Evolutionary conservation across 2,797 vertebrate species (phyloP).

Genomic region (Paratrypauchen microcephalus): DNA sequence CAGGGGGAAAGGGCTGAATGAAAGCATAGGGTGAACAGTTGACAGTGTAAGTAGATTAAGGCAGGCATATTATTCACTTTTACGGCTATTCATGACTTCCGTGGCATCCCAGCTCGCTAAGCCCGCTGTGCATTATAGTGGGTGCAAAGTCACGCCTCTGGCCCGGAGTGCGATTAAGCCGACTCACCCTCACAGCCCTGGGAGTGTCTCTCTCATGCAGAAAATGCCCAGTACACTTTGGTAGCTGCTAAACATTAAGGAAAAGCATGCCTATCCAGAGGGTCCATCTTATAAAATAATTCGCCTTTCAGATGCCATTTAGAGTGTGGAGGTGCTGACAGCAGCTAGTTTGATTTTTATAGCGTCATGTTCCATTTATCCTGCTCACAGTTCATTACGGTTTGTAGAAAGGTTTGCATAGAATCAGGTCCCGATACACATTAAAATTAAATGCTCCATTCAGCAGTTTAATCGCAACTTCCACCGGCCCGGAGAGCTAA

Average conservation of each 20-base stretch:
- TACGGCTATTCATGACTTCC: conserved; percentile 49
- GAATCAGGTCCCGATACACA: conserved; percentile 18
- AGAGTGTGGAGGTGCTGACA: conserved; percentile 7
- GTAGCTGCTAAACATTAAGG: conserved; percentile 35
- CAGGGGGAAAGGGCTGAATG: conserved; percentile 8
- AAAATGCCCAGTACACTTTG: conserved; percentile 31
- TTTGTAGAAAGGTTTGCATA: conserved; percentile 31
- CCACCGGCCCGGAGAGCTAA: not conserved
- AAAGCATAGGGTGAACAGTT: conserved; percentile 1
- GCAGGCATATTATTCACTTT: conserved; percentile 47
- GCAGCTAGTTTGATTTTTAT: conserved; percentile 19
- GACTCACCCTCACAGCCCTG: conserved; percentile 54
- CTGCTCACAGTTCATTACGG: conserved; percentile 27
- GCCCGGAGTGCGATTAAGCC: conserved; percentile 60
- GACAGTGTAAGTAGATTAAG: conserved; percentile 40
- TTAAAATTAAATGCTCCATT: conserved; percentile 44
- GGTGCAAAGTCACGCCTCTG: conserved; percentile 44
- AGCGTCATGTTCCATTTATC: conserved; percentile 45
- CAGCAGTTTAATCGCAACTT: conserved; percentile 30
- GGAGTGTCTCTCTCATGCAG: conserved; percentile 42
- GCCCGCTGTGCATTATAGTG: conserved; percentile 56
- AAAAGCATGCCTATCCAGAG: conserved; percentile 18
- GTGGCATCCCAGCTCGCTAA: conserved; percentile 21
- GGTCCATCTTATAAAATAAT: conserved; percentile 31
- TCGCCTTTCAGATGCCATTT: conserved; percentile 24